phyloP scores from a whole-genome alignment of 2,797 vertebrate species.

The Hafferia zeledoni region DNA sequence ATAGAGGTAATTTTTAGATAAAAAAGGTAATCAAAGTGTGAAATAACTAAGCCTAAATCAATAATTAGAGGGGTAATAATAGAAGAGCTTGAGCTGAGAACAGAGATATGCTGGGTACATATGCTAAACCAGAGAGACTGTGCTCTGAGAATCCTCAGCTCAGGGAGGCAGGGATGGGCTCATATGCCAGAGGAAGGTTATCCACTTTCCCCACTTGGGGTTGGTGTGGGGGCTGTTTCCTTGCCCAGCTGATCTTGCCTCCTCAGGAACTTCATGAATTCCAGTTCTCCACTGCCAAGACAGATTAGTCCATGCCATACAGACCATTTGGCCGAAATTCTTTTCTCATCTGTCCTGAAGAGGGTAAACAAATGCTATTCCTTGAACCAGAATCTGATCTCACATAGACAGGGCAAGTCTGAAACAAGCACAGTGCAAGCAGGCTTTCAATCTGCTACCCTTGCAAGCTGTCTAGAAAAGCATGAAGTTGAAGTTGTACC shows the following conservation, averaged over 20 bases:
- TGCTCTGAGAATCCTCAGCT: background rate
- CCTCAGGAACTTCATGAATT: background rate
- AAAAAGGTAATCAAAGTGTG: background rate
- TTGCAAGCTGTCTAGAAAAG: background rate
- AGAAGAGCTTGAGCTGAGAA: background rate
- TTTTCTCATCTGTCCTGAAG: background rate
- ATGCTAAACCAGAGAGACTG: accelerated
- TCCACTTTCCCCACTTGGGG: background rate
- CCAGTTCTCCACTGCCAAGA: background rate
- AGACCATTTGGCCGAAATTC: background rate
- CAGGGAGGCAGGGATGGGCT: background rate
- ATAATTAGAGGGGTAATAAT: background rate
- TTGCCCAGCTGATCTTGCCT: background rate
- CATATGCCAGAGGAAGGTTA: background rate
- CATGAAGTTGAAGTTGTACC: background rate
- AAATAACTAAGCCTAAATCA: background rate
- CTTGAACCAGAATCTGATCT: background rate
- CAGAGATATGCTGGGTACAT: background rate
- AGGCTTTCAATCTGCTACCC: background rate
- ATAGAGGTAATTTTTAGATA: background rate
- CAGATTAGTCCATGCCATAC: background rate
- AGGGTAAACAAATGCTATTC: background rate
- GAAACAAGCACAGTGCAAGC: background rate
- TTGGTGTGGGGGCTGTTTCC: background rate
- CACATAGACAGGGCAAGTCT: background rate